Base-by-base conservation (phyloP, 2,888 invertebrate species). In the Drosophila parthenogenetica region DNA sequence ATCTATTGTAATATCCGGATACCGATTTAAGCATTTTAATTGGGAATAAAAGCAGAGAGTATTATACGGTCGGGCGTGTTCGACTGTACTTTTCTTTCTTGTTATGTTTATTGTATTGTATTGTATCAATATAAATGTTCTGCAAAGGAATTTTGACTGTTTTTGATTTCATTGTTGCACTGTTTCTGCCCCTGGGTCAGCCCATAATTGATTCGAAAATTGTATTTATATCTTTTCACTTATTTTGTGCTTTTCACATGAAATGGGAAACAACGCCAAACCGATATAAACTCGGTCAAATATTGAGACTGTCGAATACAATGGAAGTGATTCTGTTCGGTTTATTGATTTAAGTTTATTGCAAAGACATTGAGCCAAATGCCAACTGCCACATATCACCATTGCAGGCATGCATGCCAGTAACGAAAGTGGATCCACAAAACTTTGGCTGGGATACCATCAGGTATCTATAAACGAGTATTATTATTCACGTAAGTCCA, bases 121-220 rank as follows among this genome's bases (percentile, higher is more conserved):
- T n/a, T n/a, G n/a, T n/a, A n/a, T n/a, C n/a, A n/a, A n/a, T n/a
- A n/a, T 90, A 89, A 89, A 90, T 90, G 89, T 90, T 89, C 90
- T 89, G 89, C 90, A 83, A 90, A 89, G 89, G 85, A 90, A 89
- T 89, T 89, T 90, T 73, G 85, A 87, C 85, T 83, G 84, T 78
- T 82, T 87, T 79, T 77, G 70, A 71, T 84, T 85, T 72, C 77
- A 55, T 43, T 70, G 71, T 74, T 67, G 69, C 22, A 22, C 5
- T 22, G 22, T 3, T 8, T 19, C 35, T 4, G 10, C 8, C 16
- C 5, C 35, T 40, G 5, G 29, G 29, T 29, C 29, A 29, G 29
- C 39, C 32, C 29, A 54, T 82, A 88, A 88, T 82, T 86, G 89
- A 83, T 88, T 82, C 87, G 83, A 77, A 74, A 73, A 60, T 69